phyloP scores from a whole-genome alignment of 2,888 invertebrate species.

The Xestia c-nigrum region DNA sequence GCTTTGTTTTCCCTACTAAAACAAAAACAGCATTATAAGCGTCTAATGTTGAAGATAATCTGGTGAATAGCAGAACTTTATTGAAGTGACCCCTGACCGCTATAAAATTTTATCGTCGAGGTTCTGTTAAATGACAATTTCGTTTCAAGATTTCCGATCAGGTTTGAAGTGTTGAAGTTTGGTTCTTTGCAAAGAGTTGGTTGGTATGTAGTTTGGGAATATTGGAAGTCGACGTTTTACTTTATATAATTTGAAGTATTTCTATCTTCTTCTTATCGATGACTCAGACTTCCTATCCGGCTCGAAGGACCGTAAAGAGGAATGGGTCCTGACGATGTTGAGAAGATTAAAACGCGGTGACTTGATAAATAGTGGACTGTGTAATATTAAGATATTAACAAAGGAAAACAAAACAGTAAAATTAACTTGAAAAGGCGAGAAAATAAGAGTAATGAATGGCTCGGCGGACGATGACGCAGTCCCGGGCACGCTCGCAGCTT shows the following conservation, averaged over 20 bases:
- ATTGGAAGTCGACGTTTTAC: not conserved
- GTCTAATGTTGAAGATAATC: slow-evolving; percentile 27
- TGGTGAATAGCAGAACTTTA: slow-evolving; percentile 43
- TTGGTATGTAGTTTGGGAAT: not conserved
- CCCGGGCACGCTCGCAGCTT: too few relatives aligned
- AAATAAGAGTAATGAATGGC: too few relatives aligned
- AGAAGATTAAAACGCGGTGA: too few relatives aligned
- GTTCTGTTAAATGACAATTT: slow-evolving; percentile 26
- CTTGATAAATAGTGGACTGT: too few relatives aligned
- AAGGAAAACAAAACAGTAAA: too few relatives aligned
- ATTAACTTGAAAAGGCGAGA: too few relatives aligned
- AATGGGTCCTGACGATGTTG: too few relatives aligned
- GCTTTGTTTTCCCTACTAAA: not conserved
- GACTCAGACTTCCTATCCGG: too few relatives aligned
- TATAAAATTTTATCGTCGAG: slow-evolving; percentile 43
- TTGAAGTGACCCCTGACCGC: slow-evolving; percentile 35
- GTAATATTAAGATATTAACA: too few relatives aligned
- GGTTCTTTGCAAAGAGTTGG: not conserved
- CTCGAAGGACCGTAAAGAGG: too few relatives aligned
- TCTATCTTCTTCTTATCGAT: not conserved
- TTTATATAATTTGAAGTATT: not conserved
- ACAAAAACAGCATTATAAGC: not conserved
- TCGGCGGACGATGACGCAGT: too few relatives aligned
- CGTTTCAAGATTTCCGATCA: slow-evolving; percentile 36
- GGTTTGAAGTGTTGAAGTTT: slow-evolving; percentile 47